Evolutionary conservation across 1,140 invertebrate genomes (phyloP).

Genomic region (Ceratosolen fusciceps): DNA sequence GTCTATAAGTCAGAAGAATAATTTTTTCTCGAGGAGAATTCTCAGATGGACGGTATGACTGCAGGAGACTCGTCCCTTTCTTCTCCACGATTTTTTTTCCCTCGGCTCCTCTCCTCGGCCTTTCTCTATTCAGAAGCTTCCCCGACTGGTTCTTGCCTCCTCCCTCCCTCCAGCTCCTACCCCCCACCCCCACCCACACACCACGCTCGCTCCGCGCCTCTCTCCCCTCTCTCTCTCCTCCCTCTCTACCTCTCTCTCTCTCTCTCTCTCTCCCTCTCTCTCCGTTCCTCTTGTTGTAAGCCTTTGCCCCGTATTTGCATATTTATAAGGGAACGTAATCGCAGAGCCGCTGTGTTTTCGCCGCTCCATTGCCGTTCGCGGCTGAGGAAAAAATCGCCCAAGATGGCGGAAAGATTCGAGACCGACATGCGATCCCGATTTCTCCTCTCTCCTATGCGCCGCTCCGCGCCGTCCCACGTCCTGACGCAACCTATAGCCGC

Average conservation of each 20-base stretch:
- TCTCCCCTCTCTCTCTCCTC: too few species aligned
- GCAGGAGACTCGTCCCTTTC: slow-evolving; percentile 57
- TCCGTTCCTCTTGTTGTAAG: too few species aligned
- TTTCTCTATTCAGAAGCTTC: slow-evolving; percentile 35
- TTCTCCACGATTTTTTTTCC: slow-evolving; percentile 63
- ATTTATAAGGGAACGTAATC: slow-evolving; percentile 73
- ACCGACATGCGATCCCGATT: slow-evolving; percentile 71
- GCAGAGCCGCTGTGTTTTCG: slow-evolving; percentile 67
- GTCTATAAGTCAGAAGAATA: slow-evolving; percentile 21
- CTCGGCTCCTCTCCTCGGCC: slow-evolving; percentile 47
- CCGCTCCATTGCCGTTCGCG: slow-evolving; percentile 57
- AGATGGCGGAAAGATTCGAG: slow-evolving; percentile 71
- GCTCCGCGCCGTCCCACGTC: slow-evolving; percentile 30
- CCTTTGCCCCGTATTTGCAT: slow-evolving; percentile 70
- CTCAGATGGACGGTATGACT: slow-evolving; percentile 42
- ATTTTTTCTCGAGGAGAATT: slow-evolving; percentile 45
- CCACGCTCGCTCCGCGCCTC: too few species aligned
- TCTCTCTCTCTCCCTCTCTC: too few species aligned
- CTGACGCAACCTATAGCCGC: slow-evolving; percentile 37
- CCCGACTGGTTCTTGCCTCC: not conserved
- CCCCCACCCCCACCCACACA: slow-evolving; percentile 45
- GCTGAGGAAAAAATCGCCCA: slow-evolving; percentile 64
- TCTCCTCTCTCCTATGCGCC: slow-evolving; percentile 53
- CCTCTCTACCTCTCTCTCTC: too few species aligned
- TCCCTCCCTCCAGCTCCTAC: too few species aligned